Conservation (phyloP, 1,140 invertebrate genomes). For the Muscidifurax raptorellus region DNA sequence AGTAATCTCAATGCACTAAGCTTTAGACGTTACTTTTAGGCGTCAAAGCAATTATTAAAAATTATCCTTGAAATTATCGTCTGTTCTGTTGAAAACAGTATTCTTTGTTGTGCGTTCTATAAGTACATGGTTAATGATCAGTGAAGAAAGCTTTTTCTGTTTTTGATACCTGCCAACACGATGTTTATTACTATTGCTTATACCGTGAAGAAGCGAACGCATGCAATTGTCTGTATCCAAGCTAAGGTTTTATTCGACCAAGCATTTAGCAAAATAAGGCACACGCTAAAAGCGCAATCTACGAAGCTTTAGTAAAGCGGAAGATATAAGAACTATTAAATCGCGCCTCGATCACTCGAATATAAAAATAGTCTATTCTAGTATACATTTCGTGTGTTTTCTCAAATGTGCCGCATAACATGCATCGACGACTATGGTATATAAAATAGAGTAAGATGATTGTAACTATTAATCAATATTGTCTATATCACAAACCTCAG, state of each 20-base stretch:
- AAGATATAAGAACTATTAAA: background rate
- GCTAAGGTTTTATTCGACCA: background rate
- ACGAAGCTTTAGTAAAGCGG: background rate
- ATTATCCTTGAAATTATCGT: background rate
- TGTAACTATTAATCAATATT: slow-evolving; percentile 23
- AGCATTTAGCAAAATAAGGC: background rate
- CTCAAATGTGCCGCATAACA: background rate
- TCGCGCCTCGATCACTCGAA: background rate
- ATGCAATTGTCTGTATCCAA: slow-evolving; percentile 10
- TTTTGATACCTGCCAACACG: background rate
- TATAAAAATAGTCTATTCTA: background rate
- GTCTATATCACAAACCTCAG: slow-evolving; percentile 32
- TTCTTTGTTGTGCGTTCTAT: background rate
- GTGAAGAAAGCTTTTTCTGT: background rate
- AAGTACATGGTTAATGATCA: background rate
- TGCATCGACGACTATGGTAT: background rate
- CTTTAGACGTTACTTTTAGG: background rate
- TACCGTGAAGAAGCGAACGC: background rate
- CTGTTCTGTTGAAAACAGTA: background rate
- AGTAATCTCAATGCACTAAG: background rate
- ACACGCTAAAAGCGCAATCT: background rate
- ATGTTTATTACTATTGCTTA: background rate
- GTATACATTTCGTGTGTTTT: background rate
- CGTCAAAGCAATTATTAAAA: background rate
- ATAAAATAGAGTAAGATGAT: background rate